Base-by-base conservation (phyloP, 2,797 vertebrate genomes). In the Pachyuromys duprasi region DNA sequence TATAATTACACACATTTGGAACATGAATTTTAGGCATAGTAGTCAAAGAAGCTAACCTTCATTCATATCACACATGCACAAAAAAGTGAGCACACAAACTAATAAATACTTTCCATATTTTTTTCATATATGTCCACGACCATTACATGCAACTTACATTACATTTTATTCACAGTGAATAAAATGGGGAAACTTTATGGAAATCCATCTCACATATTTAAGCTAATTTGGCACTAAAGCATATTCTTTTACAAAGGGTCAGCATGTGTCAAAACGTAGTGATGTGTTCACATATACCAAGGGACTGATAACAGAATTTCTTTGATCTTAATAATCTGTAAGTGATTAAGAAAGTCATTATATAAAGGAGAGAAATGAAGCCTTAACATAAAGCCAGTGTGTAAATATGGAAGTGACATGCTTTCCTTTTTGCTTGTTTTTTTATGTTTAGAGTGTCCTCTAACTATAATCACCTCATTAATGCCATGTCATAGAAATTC, bases 161-260 rank as follows among this genome's bases (percentile, higher is more conserved):
- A n/a, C n/a, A n/a, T n/a, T n/a, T n/a, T n/a, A n/a, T 26, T 26
- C 12, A 2, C 1, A 0, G 3, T 67, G 15, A 8, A 57, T 42
- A 2, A 2, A 22, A 9, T 42, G 1, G 49, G 22, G 0, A 55
- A 74, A 15, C 6, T 92, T 36, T 20, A 81, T 53, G 4, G 7
- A 36, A 49, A 22, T 24, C 63, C n/a, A 36, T 9, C 8, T 22
- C 24, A 33, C 12, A 70, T 24, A 49, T n/a, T 33, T 76, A 80
- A 72, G 13, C 13, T 69, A 3, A 83, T 65, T 63, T 80, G 15
- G 69, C 26, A 49, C 9, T 28, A 49, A 83, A 95, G 15, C 8
- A 62, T 28, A 28, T 28, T 82, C 36, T 12, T 8, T 36, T 24
- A 62, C 33, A 76, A 42, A 24, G 28, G 6, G 28, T 74, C 33